Evolutionary conservation across 2,797 vertebrate genomes (phyloP).

Genomic region (Scyliorhinus canicula): DNA sequence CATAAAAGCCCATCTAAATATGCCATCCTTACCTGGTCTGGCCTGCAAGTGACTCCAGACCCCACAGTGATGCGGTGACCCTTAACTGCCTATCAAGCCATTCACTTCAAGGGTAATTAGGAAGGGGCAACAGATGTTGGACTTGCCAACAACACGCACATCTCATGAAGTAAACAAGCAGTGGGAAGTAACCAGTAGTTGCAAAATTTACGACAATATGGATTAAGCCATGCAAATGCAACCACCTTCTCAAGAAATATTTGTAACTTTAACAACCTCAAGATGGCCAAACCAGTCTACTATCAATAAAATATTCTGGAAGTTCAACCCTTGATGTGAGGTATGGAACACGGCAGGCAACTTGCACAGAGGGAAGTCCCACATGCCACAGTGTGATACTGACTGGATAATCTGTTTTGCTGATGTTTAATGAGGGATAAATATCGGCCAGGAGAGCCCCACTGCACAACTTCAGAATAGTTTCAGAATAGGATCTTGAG

Average conservation of each 20-base stretch:
- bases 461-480: not conserved
- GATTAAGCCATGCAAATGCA: not conserved
- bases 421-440: not conserved
- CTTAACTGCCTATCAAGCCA: too few relatives aligned
- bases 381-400: not conserved
- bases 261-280: not conserved
- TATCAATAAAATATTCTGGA: not conserved
- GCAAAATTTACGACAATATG: not conserved
- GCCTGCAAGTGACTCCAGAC: too few relatives aligned
- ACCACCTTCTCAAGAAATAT: not conserved
- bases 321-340: not conserved
- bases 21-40: too few relatives aligned
- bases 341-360: not conserved
- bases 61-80: too few relatives aligned
- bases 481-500: not conserved
- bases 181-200: not conserved
- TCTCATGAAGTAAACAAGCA: not conserved
- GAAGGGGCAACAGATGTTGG: too few relatives aligned
- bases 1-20: too few relatives aligned
- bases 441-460: not conserved
- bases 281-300: not conserved
- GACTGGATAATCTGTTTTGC: not conserved
- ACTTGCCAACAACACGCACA: too few relatives aligned
- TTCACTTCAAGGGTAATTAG: too few relatives aligned
- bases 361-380: not conserved